phyloP scores from a whole-genome alignment of 23 tunicate species.

The Trididemnum clinides region DNA sequence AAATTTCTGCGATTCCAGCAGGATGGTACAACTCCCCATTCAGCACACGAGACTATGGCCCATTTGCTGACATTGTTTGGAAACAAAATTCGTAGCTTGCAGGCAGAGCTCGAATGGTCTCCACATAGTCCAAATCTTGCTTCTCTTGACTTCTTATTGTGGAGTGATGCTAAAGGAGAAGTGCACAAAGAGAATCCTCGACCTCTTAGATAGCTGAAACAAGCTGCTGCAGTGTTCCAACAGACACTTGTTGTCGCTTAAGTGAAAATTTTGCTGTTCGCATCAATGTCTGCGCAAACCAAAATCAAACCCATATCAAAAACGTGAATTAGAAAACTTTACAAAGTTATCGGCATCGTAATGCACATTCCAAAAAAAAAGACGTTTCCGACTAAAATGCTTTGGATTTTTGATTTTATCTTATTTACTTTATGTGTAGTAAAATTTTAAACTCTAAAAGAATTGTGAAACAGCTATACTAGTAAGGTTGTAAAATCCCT shows the following conservation, averaged over 20 bases:
- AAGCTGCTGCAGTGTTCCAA: conserved; percentile 12
- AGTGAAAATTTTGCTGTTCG: neutral
- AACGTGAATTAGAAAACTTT: neutral
- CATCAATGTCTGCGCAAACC: neutral
- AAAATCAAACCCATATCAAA: neutral
- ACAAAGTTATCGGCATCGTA: neutral
- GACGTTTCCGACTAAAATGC: neutral
- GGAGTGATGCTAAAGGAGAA: neutral
- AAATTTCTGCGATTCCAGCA: conserved; percentile 6
- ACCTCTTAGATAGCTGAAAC: conserved; percentile 4
- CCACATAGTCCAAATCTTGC: conserved; percentile 15
- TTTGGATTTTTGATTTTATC: too few species aligned
- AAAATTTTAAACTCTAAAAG: neutral
- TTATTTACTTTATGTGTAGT: neutral
- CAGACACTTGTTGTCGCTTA: neutral
- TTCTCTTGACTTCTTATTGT: conserved; percentile 3
- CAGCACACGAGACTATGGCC: conserved; percentile 12
- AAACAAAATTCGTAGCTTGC: conserved; percentile 19
- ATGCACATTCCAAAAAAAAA: neutral
- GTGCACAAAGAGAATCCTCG: conserved; percentile 17
- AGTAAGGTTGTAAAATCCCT: neutral
- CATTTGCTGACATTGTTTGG: conserved; percentile 9
- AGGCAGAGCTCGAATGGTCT: conserved; percentile 13
- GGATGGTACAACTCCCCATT: conserved; percentile 10
- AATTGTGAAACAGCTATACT: neutral